Conservation (phyloP, 2,113 vertebrate species). For the Toxotes jaculatrix region DNA sequence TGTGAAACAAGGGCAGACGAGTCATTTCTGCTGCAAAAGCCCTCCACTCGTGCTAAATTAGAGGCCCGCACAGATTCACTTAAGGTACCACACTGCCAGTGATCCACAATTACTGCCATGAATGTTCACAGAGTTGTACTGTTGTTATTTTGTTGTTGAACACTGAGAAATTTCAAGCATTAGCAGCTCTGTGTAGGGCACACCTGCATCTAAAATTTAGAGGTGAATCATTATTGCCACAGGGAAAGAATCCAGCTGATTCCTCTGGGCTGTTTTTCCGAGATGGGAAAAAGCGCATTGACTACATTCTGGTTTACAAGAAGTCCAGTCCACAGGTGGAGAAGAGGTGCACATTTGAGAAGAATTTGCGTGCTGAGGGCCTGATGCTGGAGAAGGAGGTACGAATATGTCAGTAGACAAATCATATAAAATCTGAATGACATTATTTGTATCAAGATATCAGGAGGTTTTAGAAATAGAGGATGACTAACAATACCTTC, state of each 20-base stretch:
- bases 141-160: not conserved
- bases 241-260: conserved; percentile 83
- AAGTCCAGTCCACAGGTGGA: conserved; percentile 96
- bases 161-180: not conserved
- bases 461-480: not conserved
- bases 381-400: conserved; percentile 99
- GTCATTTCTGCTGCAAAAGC: conserved; percentile 89
- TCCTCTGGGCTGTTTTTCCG: conserved; percentile 92
- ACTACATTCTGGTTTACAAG: conserved; percentile 98
- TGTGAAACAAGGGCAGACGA: conserved; percentile 89
- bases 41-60: conserved; percentile 85
- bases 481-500: not conserved
- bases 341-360: conserved; percentile 97
- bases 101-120: not conserved
- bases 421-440: not conserved
- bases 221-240: conserved; percentile 7
- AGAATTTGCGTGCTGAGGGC: conserved; percentile 95
- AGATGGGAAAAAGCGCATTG: conserved; percentile 96
- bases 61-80: conserved; percentile 87
- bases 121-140: not conserved
- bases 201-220: not conserved
- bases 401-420: not conserved
- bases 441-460: not conserved
- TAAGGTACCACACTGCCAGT: conserved; percentile 81
- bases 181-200: not conserved